Conservation (phyloP, 2,888 invertebrate species). For the Drosophila histrio region DNA sequence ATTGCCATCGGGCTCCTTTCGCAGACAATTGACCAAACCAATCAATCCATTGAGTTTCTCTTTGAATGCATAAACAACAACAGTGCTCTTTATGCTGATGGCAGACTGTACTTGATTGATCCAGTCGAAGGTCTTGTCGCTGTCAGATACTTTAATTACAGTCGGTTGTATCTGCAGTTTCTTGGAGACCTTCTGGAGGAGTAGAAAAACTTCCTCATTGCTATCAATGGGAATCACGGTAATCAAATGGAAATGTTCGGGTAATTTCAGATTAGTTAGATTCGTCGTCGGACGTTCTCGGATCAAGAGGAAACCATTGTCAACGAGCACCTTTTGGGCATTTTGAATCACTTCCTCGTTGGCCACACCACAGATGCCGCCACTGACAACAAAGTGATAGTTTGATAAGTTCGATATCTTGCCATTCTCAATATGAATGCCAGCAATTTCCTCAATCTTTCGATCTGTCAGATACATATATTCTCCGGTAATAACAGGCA, state of each 20-base stretch:
- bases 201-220: slow-evolving; percentile 78
- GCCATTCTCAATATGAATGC: slow-evolving; percentile 87
- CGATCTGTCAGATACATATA: slow-evolving; percentile 85
- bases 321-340: slow-evolving; percentile 85
- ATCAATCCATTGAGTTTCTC: slow-evolving; percentile 91
- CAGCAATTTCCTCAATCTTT: slow-evolving; percentile 82
- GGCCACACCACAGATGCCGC: slow-evolving; percentile 59
- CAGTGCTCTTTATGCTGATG: slow-evolving; percentile 66
- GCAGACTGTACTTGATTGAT: slow-evolving; percentile 73
- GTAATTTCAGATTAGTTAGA: slow-evolving; percentile 77
- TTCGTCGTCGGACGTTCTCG: slow-evolving; percentile 86
- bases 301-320: slow-evolving; percentile 87
- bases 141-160: slow-evolving; percentile 72
- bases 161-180: slow-evolving; percentile 57
- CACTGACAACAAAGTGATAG: slow-evolving; percentile 79
- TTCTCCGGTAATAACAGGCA: slow-evolving; percentile 89
- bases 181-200: slow-evolving; percentile 74
- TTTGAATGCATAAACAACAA: slow-evolving; percentile 88
- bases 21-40: slow-evolving; percentile 94
- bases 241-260: slow-evolving; percentile 72
- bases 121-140: slow-evolving; percentile 79
- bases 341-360: slow-evolving; percentile 82
- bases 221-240: slow-evolving; percentile 74
- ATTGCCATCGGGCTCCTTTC: slow-evolving; percentile 91
- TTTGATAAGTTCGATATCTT: slow-evolving; percentile 84